Base-by-base conservation (phyloP, 1,140 invertebrate genomes). In the Galleria mellonella region DNA sequence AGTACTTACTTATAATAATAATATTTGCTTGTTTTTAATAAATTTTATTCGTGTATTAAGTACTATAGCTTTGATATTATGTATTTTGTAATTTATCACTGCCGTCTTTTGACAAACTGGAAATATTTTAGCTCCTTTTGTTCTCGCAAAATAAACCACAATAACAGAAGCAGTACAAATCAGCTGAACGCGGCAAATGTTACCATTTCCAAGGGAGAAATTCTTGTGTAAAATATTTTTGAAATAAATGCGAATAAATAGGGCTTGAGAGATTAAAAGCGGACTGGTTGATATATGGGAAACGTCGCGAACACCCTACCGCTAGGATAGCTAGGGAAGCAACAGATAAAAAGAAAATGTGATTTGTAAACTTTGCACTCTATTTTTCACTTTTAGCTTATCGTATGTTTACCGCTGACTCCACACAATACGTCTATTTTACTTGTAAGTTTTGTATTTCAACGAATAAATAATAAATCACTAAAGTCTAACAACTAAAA, bases 191-290 rank as follows among this genome's bases (percentile, higher is more conserved):
- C 62, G 61, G 68, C 56, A 75, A 76, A 69, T 61, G 68, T 69
- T 68, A 60, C 58, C 58, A 65, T 69, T 71, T 72, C 55, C 58
- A 62, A 61, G 58, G 45, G 62, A 62, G 68, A 70, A 74, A 73
- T 74, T 74, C 71, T 70, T 60, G 59, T 68, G 35, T 65, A 69
- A 72, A 74, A 76, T 79, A 74, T 74, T 66, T 72, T 72, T 61
- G 56, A 64, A 74, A 75, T 79, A 76, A 79, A 79, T 79, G 71
- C 73, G 58, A 73, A 79, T 76, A 79, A 79, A 79, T 79, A 79
- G 71, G 69, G 56, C 67, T 67, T 61, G 64, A 47, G 72, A 74
- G 75, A 76, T 79, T 79, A 79, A 76, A 74, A 72, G 69, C 72
- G 55, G 61, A 40, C 49, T 47, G 53, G 37, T 62, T 72, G 66